Evolutionary conservation across 1,140 invertebrate species (phyloP), one percentile per base, ranked within the genome.

Genomic region (Patella vulgata): DNA sequence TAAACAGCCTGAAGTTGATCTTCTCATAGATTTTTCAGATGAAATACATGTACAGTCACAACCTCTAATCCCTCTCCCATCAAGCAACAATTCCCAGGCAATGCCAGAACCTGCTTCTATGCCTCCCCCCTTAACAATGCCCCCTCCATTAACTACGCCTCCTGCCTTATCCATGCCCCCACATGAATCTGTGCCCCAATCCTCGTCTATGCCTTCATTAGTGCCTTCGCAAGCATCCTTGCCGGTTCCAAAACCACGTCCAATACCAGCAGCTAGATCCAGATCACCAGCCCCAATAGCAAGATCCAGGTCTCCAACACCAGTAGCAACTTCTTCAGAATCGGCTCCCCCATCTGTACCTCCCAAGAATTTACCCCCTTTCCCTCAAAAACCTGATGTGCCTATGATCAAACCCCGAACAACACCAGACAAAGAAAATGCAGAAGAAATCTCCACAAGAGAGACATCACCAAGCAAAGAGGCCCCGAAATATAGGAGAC

Each of bases 181-280:
- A 48, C 28, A 17, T 48, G n/a, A n/a, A 14, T 12, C 46, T n/a
- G 46, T 48, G 23, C 46, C 46, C 17, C 25, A 17, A 4, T 48
- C 46, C 46, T 21, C 4, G 11, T 23, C 46, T 21, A 14, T 23
- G n/a, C 17, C 4, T 28, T 12, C 30, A 30, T 21, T 30, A 53
- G 9, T 31, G 21, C 27, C 51, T n/a, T 31, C 50, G 4, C 11
- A 33, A 4, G 25, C 50, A 28, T 30, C 27, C 3, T 39, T 39
- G n/a, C 33, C 33, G 9, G 53, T 55, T 23, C 39, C 53, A 19
- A 55, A 55, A 12, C 33, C 33, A 5, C 33, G 33, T 36, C 27
- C 51, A 30, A 19, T 31, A 53, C 17, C 51, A 33, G 51, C 51
- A 3, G 8, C 50, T 3, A 3, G 50, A 30, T 33, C 50, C 25